Percentiles rank a stretch among this genome's conserved stretches.
These are phyloP conservation scores for Hemibagrus guttatus DNA, from an alignment of 2,797 vertebrate species.

Conservation along the genomic window DNA sequence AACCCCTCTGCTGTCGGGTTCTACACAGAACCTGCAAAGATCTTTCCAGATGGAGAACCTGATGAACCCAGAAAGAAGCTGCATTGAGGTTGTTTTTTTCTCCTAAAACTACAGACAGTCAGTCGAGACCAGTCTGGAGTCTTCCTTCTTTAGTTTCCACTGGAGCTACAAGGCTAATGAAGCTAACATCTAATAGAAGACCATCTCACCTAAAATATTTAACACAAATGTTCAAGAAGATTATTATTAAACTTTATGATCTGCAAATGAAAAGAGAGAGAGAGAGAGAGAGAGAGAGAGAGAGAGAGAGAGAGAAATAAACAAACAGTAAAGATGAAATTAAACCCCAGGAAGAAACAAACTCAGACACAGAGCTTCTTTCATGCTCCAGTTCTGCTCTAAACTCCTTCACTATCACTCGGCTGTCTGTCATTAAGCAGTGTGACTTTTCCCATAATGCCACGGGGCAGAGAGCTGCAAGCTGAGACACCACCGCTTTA, in stretches of 20 bases:
- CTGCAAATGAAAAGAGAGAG: background rate
- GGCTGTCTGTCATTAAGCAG: conserved; percentile 6
- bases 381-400: conserved; percentile 6
- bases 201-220: too few species aligned
- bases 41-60: background rate
- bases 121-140: background rate
- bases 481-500: background rate
- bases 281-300: background rate
- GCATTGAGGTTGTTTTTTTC: background rate
- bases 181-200: too few species aligned
- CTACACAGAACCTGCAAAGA: background rate
- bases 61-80: background rate
- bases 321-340: background rate
- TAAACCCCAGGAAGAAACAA: background rate
- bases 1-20: too few species aligned
- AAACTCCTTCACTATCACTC: background rate
- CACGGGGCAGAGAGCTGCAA: background rate
- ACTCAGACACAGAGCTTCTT: background rate
- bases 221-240: too few species aligned
- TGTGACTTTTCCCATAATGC: conserved; percentile 13
- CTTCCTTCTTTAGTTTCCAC: background rate
- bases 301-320: background rate
- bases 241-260: too few species aligned
- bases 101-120: background rate
- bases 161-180: background rate